These are phyloP conservation scores for Varecia variegata DNA, from an alignment of 2,797 vertebrate genomes.

Conservation along the genomic window DNA sequence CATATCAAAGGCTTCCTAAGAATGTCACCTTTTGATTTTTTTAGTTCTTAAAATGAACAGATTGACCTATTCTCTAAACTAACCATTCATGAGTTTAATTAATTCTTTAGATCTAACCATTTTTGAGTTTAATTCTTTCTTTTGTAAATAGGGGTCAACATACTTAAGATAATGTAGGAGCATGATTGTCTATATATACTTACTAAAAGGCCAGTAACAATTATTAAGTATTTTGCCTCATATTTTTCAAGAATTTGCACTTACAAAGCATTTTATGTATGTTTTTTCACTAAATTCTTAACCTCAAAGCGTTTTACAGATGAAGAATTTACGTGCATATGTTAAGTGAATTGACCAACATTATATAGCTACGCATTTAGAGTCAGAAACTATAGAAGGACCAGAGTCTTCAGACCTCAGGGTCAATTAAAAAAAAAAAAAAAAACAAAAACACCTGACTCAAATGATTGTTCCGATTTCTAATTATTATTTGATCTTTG, in stretches of 20 bases:
- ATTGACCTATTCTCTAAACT: background rate
- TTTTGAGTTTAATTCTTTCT: background rate
- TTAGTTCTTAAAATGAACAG: background rate
- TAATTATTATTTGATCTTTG: conserved; percentile 12
- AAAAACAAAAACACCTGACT: background rate
- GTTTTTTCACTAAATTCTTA: background rate
- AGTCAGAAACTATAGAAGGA: background rate
- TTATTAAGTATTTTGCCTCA: background rate
- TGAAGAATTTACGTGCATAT: background rate
- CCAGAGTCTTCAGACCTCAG: background rate
- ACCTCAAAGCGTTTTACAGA: background rate
- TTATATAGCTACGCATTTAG: background rate
- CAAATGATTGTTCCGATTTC: background rate
- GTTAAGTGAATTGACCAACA: background rate
- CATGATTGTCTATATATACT: background rate
- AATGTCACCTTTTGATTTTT: background rate
- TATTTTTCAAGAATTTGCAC: background rate
- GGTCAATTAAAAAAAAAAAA: background rate
- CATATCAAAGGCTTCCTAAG: background rate
- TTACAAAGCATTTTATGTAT: background rate
- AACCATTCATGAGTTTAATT: background rate
- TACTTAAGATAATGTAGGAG: background rate
- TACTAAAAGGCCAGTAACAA: background rate
- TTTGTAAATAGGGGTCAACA: background rate
- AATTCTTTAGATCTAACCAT: background rate